Conservation (phyloP, 1,140 invertebrate species). For the Ceratitis capitata region DNA sequence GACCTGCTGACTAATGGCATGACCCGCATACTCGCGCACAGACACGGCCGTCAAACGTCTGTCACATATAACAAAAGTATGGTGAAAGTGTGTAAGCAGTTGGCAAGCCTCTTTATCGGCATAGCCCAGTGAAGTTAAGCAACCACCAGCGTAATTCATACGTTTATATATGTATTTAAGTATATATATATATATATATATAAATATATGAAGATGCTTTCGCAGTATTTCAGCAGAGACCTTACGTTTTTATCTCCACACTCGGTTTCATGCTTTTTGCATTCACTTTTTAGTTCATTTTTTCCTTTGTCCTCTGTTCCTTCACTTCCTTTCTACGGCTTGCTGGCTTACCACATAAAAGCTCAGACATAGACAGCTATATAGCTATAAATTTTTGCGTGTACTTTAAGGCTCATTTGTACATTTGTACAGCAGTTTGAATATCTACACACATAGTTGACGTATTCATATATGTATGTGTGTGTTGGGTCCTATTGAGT, state of each 20-base stretch:
- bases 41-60: not conserved
- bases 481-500: not conserved
- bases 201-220: conserved; percentile 10
- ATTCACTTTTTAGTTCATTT: not conserved
- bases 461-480: not conserved
- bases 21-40: not conserved
- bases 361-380: not conserved
- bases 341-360: not conserved
- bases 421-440: not conserved
- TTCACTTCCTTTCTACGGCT: not conserved
- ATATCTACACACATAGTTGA: too few relatives aligned
- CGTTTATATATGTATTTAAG: too few relatives aligned
- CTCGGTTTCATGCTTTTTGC: not conserved
- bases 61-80: not conserved
- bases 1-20: not conserved
- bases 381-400: not conserved
- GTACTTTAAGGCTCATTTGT: not conserved
- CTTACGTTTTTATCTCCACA: not conserved
- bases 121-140: not conserved
- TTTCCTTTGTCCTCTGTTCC: not conserved
- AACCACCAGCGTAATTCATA: not conserved
- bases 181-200: too few relatives aligned
- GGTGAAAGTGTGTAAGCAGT: not conserved
- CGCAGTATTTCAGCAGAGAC: not conserved
- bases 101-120: not conserved